Conservation (phyloP, 1,140 invertebrate genomes). For the Oryzaephilus surinamensis region DNA sequence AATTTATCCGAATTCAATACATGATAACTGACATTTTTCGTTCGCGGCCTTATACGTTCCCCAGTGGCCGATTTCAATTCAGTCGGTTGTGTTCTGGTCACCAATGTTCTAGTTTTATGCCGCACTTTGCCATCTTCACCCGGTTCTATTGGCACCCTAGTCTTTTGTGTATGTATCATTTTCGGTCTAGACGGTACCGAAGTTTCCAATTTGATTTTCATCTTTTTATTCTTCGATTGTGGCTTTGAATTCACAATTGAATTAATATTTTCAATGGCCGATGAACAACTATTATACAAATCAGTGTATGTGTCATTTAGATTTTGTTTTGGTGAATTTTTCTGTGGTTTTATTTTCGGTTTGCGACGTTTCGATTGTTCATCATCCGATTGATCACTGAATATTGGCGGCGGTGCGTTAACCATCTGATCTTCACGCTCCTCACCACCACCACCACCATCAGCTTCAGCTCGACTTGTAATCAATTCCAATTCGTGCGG, state of each 20-base stretch:
- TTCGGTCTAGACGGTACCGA: slow-evolving; percentile 45
- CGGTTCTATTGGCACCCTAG: slow-evolving; percentile 42
- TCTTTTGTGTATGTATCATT: slow-evolving; percentile 64
- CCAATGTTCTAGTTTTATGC: slow-evolving; percentile 47
- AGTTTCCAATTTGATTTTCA: slow-evolving; percentile 22
- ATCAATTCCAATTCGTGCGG: slow-evolving; percentile 45
- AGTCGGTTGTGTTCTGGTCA: slow-evolving; percentile 43
- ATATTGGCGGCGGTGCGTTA: slow-evolving; percentile 14
- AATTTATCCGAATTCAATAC: slow-evolving; percentile 36
- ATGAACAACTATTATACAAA: slow-evolving; percentile 40
- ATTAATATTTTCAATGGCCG: slow-evolving; percentile 44
- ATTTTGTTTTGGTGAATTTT: slow-evolving; percentile 35
- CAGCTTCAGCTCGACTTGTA: slow-evolving; percentile 30
- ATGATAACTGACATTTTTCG: slow-evolving; percentile 54
- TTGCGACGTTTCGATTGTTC: slow-evolving; percentile 29
- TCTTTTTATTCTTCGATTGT: slow-evolving; percentile 11
- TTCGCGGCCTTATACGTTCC: slow-evolving; percentile 46
- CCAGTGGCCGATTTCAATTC: slow-evolving; percentile 35
- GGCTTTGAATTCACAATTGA: slow-evolving; percentile 37
- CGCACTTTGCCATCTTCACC: slow-evolving; percentile 41
- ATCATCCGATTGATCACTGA: slow-evolving; percentile 40
- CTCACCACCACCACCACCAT: slow-evolving; percentile 17
- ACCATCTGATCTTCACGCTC: slow-evolving; percentile 10
- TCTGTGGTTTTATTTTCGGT: slow-evolving; percentile 32
- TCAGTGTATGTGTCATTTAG: slow-evolving; percentile 19